phyloP scores from a whole-genome alignment of 1,140 invertebrate genomes.

The Drosophila oshimai region DNA sequence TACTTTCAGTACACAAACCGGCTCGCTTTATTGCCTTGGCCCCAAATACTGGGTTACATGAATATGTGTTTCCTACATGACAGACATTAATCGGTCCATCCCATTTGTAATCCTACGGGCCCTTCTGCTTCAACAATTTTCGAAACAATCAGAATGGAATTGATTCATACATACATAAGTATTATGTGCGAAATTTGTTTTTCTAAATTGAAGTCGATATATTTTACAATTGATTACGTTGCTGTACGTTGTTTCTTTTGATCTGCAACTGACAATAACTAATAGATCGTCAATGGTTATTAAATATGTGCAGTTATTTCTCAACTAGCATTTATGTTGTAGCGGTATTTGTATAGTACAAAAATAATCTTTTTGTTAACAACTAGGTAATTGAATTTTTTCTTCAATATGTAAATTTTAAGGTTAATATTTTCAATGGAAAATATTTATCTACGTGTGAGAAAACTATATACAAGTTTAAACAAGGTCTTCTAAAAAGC shows the following conservation, averaged over 20 bases:
- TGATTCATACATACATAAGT: background rate
- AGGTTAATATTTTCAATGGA: slow-evolving; percentile 26
- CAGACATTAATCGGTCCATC: background rate
- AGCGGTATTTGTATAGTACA: slow-evolving; percentile 56
- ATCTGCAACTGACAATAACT: slow-evolving; percentile 50
- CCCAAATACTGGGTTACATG: slow-evolving; percentile 49
- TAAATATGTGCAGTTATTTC: slow-evolving; percentile 11
- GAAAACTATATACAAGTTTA: slow-evolving; percentile 19
- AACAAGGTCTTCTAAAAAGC: background rate
- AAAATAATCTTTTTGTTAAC: slow-evolving; percentile 53
- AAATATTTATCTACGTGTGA: slow-evolving; percentile 8
- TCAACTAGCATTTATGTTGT: slow-evolving; percentile 1
- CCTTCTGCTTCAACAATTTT: slow-evolving; percentile 12
- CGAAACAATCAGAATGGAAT: slow-evolving; percentile 24
- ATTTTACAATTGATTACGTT: slow-evolving; percentile 56
- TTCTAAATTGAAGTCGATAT: slow-evolving; percentile 48
- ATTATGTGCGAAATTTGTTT: slow-evolving; percentile 22
- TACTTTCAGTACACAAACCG: slow-evolving; percentile 65
- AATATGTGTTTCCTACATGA: background rate
- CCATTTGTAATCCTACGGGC: slow-evolving; percentile 18
- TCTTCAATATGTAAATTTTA: slow-evolving; percentile 3
- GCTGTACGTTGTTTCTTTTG: slow-evolving; percentile 12
- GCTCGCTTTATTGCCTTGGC: slow-evolving; percentile 66
- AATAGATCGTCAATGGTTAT: slow-evolving; percentile 19
- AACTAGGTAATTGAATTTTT: slow-evolving; percentile 18